Evolutionary conservation across 2,113 vertebrate genomes (phyloP), one percentile per base, ranked within the genome.

Genomic region (Notiomystis cincta): DNA sequence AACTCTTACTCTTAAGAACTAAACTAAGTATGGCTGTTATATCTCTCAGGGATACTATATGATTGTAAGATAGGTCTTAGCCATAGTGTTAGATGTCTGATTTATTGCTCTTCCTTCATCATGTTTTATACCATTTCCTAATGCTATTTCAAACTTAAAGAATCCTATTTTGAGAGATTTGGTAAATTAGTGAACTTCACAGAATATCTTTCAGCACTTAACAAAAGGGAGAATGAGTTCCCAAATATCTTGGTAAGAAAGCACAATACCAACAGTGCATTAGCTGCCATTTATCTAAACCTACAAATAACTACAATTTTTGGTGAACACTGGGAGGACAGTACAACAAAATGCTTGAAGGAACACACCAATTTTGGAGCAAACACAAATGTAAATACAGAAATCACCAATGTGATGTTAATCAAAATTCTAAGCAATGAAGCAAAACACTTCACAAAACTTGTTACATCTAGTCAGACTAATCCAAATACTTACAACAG

Each of bases 351-450:
- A 54, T 69, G 64, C 23, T 44, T 48, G 76, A 94, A 89, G 21
- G 35, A 87, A 54, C 65, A 94, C 64, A 44, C 1, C 1, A 0
- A 95, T 71, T 89, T 56, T 84, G 84, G 90, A 88, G 88, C 69
- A 89, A 97, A 89, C 87, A 89, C 91, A 95, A 81, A 88, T 61
- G 90, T 69, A 87, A 93, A 95, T 30, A 96, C 56, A 82, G 66
- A 86, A 58, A 88, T 89, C 76, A 85, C 90, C 15, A 7, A 11
- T 42, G 81, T 61, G 30, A 48, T 83, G 81, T 86, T 53, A 83
- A 81, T 91, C 87, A 71, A 56, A 64, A 73, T 77, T 57, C 85
- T 85, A 96, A 94, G 95, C 57, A 71, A 95, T 70, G 82, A 94
- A 90, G 60, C 58, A 87, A 87, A 93, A 80, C 88, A 87, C 75